Percentiles rank a stretch among this genome's conserved stretches.
Evolutionary conservation across 2,888 invertebrate species (phyloP).

Genomic region (Drosophila formosana): DNA sequence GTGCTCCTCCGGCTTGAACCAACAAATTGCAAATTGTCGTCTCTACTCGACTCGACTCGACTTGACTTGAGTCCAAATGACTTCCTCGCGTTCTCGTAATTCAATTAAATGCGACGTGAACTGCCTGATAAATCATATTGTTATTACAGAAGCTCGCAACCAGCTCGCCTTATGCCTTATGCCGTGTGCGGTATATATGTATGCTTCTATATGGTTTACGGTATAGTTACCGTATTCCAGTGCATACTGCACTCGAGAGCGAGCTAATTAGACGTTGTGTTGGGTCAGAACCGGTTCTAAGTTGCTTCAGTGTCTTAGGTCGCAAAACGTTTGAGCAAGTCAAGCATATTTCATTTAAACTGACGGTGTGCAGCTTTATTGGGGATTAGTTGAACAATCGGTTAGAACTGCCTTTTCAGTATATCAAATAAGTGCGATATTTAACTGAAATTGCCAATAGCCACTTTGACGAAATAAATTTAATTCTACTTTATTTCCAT

Average conservation of each 20-base stretch:
- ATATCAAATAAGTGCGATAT: no score
- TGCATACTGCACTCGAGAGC: conserved; percentile 13
- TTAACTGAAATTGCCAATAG: no score
- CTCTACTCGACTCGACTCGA: conserved; percentile 13
- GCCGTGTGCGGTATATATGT: neutral
- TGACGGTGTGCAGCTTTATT: neutral
- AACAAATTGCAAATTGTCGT: conserved; percentile 33
- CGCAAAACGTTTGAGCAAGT: neutral
- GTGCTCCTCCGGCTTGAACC: neutral
- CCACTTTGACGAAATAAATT: no score
- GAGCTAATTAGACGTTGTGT: conserved; percentile 15
- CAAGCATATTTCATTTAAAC: neutral
- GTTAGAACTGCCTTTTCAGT: neutral
- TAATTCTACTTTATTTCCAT: no score
- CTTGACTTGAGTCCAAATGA: conserved; percentile 17
- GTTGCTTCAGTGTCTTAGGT: neutral
- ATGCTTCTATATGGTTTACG: neutral
- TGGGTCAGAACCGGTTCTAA: conserved; percentile 1
- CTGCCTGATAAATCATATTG: conserved; percentile 43
- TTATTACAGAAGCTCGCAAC: conserved; percentile 29
- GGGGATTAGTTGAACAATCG: neutral
- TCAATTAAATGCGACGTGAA: conserved; percentile 56
- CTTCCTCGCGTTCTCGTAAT: conserved; percentile 46
- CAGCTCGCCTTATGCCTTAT: neutral
- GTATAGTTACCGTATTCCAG: conserved; percentile 2